A percentile compares a stretch with the other conserved stretches of the same genome.
These are phyloP conservation scores for Lissonota sp. DNA, from an alignment of 2,888 invertebrate species.

Conservation along the genomic window DNA sequence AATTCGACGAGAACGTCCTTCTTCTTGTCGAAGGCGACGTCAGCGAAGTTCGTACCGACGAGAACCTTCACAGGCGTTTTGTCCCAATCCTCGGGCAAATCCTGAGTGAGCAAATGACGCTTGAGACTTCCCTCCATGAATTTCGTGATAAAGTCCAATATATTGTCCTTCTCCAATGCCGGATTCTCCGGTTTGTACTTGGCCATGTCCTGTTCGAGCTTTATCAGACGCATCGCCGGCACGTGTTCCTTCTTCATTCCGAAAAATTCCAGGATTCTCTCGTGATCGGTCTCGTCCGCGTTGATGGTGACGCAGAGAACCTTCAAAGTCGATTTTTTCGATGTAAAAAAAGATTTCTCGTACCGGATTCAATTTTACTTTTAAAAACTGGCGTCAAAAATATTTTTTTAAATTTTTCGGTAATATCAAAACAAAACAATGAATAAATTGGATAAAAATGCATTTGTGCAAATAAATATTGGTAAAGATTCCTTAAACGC, in stretches of 20 bases:
- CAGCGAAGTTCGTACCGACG: conserved; percentile 98
- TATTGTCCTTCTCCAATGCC: conserved; percentile 89
- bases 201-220: conserved; percentile 98
- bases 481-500: conserved; percentile 48
- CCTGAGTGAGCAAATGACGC: conserved; percentile 97
- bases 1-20: conserved; percentile 99
- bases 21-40: conserved; percentile 93
- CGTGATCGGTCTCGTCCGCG: conserved; percentile 97
- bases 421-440: conserved; percentile 38
- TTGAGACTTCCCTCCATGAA: conserved; percentile 97
- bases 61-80: conserved; percentile 96
- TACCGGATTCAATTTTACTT: too few species aligned
- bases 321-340: conserved; percentile 76
- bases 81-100: conserved; percentile 98
- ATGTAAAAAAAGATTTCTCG: too few species aligned
- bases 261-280: conserved; percentile 99
- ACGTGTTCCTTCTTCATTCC: conserved; percentile 98
- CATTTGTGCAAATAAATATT: not conserved
- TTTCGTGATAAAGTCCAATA: conserved; percentile 92
- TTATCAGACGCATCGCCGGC: conserved; percentile 95
- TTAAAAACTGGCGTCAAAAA: too few species aligned
- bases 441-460: too few species aligned
- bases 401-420: too few species aligned
- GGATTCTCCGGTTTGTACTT: conserved; percentile 96
- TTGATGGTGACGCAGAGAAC: conserved; percentile 98